Percentiles rank a stretch among this genome's conserved stretches.
Evolutionary conservation across 2,113 vertebrate genomes (phyloP).

Genomic region (Heterochromis multidens): DNA sequence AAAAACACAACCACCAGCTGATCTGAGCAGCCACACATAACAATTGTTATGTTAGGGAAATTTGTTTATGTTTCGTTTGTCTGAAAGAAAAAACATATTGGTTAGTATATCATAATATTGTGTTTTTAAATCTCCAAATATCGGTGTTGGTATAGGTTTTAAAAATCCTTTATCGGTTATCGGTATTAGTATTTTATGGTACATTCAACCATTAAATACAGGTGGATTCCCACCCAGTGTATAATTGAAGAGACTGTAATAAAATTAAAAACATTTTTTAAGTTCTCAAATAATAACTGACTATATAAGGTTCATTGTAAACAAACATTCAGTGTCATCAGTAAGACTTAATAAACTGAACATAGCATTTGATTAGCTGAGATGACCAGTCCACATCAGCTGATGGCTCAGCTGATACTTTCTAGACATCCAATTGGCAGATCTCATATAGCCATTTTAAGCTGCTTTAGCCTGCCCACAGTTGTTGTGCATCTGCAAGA

Average conservation of each 20-base stretch:
- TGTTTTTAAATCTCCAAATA: neutral
- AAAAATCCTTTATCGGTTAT: neutral
- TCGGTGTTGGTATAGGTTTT: neutral
- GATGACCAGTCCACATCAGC: too few relatives aligned
- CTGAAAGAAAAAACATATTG: neutral
- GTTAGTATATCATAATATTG: neutral
- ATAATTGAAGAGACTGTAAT: neutral
- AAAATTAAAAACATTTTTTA: neutral
- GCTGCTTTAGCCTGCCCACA: neutral
- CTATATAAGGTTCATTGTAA: neutral
- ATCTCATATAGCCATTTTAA: neutral
- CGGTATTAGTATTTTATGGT: rapidly evolving
- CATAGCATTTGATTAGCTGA: neutral
- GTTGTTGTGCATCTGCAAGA: neutral
- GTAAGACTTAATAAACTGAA: neutral
- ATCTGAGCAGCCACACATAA: neutral
- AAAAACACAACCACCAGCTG: too few relatives aligned
- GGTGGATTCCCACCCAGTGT: neutral
- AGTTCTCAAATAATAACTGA: neutral
- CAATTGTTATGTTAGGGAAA: too few relatives aligned
- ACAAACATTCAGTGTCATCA: neutral
- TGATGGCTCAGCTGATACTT: neutral
- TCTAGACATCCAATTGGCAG: neutral
- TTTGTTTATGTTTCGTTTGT: too few relatives aligned
- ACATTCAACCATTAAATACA: too few relatives aligned